These are phyloP conservation scores for Pituophis catenifer DNA, from an alignment of 2,113 vertebrate species.

Conservation along the genomic window DNA sequence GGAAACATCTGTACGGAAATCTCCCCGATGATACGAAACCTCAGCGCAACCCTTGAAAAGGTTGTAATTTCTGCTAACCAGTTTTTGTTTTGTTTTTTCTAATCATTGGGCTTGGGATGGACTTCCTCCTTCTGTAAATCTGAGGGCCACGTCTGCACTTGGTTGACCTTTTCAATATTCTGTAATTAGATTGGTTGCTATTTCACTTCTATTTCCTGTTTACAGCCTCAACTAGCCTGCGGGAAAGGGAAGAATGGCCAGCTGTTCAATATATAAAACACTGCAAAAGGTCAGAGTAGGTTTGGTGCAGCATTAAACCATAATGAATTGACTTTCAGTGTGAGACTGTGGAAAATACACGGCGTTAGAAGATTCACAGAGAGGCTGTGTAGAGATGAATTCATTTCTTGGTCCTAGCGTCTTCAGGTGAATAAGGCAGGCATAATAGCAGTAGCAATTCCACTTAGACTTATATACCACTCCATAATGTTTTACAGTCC, in stretches of 20 bases:
- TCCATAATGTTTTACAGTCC: background rate
- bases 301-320: conserved; percentile 37
- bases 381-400: background rate
- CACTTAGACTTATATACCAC: background rate
- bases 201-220: conserved; percentile 53
- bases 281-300: conserved; percentile 69
- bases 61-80: background rate
- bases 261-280: conserved; percentile 70
- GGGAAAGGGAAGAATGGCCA: conserved; percentile 64
- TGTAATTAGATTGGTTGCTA: conserved; percentile 67
- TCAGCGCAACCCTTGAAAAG: background rate
- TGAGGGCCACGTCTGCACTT: conserved; percentile 45
- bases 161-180: conserved; percentile 74
- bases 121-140: conserved; percentile 41
- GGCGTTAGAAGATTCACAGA: background rate
- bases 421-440: background rate
- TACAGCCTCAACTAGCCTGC: conserved; percentile 60
- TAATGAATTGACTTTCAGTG: conserved; percentile 2
- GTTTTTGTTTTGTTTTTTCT: background rate
- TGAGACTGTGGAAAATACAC: background rate
- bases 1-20: background rate
- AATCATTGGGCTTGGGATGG: background rate
- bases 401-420: background rate
- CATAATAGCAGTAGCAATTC: background rate
- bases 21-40: background rate